Conservation (phyloP, 2,888 invertebrate genomes). For the Drosophila formosana region DNA sequence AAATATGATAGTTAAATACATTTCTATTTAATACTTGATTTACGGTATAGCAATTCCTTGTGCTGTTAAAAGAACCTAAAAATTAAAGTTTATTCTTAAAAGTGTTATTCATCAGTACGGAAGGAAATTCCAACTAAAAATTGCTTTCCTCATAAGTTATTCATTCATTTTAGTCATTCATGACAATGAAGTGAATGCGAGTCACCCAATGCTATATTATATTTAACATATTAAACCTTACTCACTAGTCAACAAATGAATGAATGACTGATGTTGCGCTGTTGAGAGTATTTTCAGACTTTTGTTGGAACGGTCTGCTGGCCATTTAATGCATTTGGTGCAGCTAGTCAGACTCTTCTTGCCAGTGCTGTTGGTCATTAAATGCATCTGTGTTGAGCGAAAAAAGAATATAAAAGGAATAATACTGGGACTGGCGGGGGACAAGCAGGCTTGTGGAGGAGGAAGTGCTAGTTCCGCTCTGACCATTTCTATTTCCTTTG, state of each 20-base stretch:
- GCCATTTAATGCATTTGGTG: conserved; percentile 72
- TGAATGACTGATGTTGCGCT: not conserved
- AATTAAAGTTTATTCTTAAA: too few relatives aligned
- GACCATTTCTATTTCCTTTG: conserved; percentile 77
- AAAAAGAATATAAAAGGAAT: conserved; percentile 37
- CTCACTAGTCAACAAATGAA: conserved; percentile 1
- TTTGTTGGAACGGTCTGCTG: conserved; percentile 39
- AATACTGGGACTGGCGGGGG: conserved; percentile 40
- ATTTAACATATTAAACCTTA: not conserved
- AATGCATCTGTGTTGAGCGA: conserved; percentile 65
- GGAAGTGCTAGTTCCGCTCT: conserved; percentile 62
- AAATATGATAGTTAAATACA: too few relatives aligned
- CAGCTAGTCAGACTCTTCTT: conserved; percentile 40
- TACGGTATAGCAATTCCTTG: too few relatives aligned
- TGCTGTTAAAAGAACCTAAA: too few relatives aligned
- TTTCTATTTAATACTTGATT: not conserved
- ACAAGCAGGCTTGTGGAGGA: not conserved
- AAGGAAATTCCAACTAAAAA: too few relatives aligned
- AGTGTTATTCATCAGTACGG: too few relatives aligned
- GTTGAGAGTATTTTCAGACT: conserved; percentile 33
- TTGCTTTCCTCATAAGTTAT: not conserved
- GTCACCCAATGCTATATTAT: not conserved
- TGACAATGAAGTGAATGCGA: not conserved
- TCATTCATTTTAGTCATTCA: not conserved
- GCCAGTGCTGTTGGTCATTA: conserved; percentile 62